Conservation (phyloP, 2,113 vertebrate species). For the pig (Sus scrofa) region DNA sequence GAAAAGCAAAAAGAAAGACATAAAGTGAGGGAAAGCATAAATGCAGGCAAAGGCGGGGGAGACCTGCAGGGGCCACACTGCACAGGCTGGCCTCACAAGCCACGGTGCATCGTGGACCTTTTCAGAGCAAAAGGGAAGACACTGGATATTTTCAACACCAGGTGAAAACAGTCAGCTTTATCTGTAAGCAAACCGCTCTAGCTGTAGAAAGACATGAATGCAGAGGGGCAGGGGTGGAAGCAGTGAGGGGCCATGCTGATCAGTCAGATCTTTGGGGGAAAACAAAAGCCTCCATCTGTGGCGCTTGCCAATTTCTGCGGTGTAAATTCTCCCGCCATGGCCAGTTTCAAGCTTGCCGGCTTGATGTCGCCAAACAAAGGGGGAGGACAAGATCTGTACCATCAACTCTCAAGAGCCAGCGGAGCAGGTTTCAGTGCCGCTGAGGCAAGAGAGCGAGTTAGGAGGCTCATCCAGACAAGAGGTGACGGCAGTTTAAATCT, state of each 20-base stretch:
- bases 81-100: not conserved
- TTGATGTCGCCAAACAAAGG: not conserved
- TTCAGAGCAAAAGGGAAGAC: not conserved
- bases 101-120: not conserved
- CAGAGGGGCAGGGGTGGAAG: not conserved
- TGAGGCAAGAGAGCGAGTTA: not conserved
- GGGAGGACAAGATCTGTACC: not conserved
- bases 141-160: not conserved
- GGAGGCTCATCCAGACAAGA: not conserved
- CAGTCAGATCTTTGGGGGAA: not conserved
- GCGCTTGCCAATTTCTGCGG: not conserved
- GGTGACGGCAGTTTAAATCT: not conserved
- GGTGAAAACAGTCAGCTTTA: not conserved
- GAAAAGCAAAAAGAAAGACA: no score
- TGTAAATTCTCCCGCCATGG: not conserved
- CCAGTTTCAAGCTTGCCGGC: not conserved
- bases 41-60: not conserved
- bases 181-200: not conserved
- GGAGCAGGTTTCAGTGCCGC: not conserved
- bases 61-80: not conserved
- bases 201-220: not conserved
- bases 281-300: not conserved
- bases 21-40: not conserved
- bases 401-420: not conserved
- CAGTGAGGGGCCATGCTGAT: not conserved